These are phyloP conservation scores for Caenorhabditis becei DNA, from an alignment of 2,888 invertebrate species.

Conservation along the genomic window DNA sequence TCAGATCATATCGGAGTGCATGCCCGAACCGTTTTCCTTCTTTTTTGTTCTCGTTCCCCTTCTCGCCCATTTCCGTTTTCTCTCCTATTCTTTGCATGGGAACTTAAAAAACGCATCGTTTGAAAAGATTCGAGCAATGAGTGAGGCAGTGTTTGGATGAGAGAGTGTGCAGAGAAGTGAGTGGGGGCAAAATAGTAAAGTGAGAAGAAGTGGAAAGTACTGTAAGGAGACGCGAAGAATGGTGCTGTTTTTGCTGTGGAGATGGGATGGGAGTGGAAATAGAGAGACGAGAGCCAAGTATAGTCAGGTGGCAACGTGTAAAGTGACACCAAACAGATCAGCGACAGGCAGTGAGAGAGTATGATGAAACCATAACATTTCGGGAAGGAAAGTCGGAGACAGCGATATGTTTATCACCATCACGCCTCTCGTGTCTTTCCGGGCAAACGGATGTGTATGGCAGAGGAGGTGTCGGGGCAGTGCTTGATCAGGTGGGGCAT, in stretches of 20 bases:
- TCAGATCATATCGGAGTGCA: constrained; percentile 2
- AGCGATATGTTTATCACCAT: constrained; percentile 41
- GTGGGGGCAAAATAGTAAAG: background rate
- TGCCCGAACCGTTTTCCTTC: background rate
- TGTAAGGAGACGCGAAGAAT: background rate
- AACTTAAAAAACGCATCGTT: constrained; percentile 1
- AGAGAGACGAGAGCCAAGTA: constrained; percentile 17
- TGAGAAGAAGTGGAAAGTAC: background rate
- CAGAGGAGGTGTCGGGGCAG: background rate
- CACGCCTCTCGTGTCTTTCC: constrained; percentile 1
- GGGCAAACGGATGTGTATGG: constrained; percentile 27
- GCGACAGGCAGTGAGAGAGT: constrained; percentile 22
- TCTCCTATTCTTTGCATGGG: constrained; percentile 1
- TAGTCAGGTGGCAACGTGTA: constrained; percentile 2
- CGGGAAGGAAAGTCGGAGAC: constrained; percentile 31
- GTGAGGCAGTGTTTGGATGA: background rate
- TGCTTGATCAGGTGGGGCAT: too few relatives aligned
- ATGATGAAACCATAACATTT: constrained; percentile 46
- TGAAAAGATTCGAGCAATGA: constrained; percentile 5
- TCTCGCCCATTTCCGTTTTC: background rate
- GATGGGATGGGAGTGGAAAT: background rate
- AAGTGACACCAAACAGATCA: constrained; percentile 29
- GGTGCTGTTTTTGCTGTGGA: too few relatives aligned
- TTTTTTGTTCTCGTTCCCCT: constrained; percentile 14
- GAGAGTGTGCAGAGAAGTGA: background rate